phyloP scores from a whole-genome alignment of 23 tunicate genomes.

The Ciona savignyi region DNA sequence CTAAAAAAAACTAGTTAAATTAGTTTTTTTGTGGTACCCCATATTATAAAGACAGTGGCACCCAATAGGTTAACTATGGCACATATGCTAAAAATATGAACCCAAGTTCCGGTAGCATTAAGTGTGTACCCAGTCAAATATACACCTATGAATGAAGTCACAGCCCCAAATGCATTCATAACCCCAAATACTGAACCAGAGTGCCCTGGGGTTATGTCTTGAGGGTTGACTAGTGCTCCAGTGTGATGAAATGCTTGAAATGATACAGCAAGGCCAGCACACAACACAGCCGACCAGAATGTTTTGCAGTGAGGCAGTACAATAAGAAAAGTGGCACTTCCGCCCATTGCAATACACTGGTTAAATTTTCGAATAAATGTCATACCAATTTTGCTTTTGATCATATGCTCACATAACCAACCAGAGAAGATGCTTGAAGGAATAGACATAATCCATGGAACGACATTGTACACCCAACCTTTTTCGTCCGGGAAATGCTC shows the following conservation, averaged over 20 bases:
- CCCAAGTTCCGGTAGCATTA: slow-evolving; percentile 70
- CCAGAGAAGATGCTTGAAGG: slow-evolving; percentile 81
- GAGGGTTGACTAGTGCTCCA: slow-evolving; percentile 72
- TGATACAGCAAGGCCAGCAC: slow-evolving; percentile 69
- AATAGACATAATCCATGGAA: slow-evolving; percentile 82
- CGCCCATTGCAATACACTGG: slow-evolving; percentile 61
- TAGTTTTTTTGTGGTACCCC: too few species aligned
- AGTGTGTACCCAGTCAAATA: slow-evolving; percentile 73
- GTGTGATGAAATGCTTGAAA: slow-evolving; percentile 87
- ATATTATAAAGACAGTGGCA: too few species aligned
- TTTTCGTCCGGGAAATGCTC: slow-evolving; percentile 62
- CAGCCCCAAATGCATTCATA: slow-evolving; percentile 67
- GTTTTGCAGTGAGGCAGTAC: slow-evolving; percentile 58
- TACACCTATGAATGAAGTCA: slow-evolving; percentile 81
- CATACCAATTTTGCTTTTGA: slow-evolving; percentile 16
- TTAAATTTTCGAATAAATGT: slow-evolving; percentile 67
- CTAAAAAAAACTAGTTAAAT: too few species aligned
- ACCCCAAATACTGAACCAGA: slow-evolving; percentile 92
- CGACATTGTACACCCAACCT: slow-evolving; percentile 78
- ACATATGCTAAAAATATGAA: too few species aligned
- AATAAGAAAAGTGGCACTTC: slow-evolving; percentile 42
- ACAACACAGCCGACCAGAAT: slow-evolving; percentile 44
- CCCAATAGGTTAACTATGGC: too few species aligned
- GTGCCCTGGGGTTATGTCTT: slow-evolving; percentile 79
- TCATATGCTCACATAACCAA: slow-evolving; percentile 51